Conservation (phyloP, 1,140 invertebrate species). For the Cephus cinctus region DNA sequence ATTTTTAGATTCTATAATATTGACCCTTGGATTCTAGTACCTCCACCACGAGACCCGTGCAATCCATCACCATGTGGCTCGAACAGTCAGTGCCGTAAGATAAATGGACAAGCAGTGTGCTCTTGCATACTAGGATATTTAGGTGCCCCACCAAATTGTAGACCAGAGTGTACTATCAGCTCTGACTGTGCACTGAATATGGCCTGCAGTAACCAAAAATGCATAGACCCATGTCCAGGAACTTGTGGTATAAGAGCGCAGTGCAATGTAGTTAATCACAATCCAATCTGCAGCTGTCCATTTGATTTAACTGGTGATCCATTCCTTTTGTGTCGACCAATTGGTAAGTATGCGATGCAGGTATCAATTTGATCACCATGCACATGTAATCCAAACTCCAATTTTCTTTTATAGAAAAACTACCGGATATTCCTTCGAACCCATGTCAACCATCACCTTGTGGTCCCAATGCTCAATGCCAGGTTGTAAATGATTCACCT, state of each 20-base stretch:
- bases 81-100: slow-evolving; percentile 35
- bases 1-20: no score
- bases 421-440: slow-evolving; percentile 31
- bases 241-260: slow-evolving; percentile 66
- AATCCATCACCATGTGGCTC: slow-evolving; percentile 53
- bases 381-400: no score
- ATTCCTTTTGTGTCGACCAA: slow-evolving; percentile 33
- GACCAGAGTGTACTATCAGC: slow-evolving; percentile 60
- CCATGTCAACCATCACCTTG: slow-evolving; percentile 66
- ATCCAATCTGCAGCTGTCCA: slow-evolving; percentile 73
- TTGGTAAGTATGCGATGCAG: slow-evolving; percentile 30
- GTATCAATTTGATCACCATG: no score
- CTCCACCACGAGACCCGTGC: slow-evolving; percentile 43
- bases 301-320: slow-evolving; percentile 46
- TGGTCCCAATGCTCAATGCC: slow-evolving; percentile 68
- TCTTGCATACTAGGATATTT: slow-evolving; percentile 41
- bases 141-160: slow-evolving; percentile 46
- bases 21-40: no score
- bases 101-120: slow-evolving; percentile 39
- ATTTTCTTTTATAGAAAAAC: slow-evolving; percentile 20
- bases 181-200: slow-evolving; percentile 64
- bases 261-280: slow-evolving; percentile 68
- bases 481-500: slow-evolving; percentile 38
- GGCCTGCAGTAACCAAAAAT: slow-evolving; percentile 69
- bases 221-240: slow-evolving; percentile 68